Evolutionary conservation across 1,140 invertebrate genomes (phyloP).

Genomic region (Cotesia glomerata): DNA sequence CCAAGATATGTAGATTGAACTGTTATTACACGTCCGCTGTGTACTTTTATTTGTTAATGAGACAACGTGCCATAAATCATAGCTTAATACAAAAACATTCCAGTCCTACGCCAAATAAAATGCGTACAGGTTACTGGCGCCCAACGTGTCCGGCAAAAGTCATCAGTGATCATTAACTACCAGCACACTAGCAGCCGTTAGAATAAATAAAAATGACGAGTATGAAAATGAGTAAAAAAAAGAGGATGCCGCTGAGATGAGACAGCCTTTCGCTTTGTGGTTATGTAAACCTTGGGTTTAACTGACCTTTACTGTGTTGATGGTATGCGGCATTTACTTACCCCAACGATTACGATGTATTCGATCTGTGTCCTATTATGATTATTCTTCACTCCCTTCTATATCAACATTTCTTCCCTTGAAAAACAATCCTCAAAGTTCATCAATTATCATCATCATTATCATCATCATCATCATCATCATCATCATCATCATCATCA

Average conservation of each 20-base stretch:
- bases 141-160: neutral
- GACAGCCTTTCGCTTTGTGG: constrained; percentile 40
- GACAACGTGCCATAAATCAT: neutral
- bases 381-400: neutral
- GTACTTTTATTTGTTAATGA: neutral
- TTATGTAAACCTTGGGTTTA: constrained; percentile 40
- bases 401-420: neutral
- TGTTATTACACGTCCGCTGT: neutral
- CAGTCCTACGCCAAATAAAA: neutral
- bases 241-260: constrained; percentile 30
- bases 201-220: neutral
- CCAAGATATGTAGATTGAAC: neutral
- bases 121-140: too few relatives aligned
- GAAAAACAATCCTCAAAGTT: neutral
- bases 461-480: neutral
- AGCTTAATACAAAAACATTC: neutral
- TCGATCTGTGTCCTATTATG: neutral
- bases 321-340: constrained; percentile 41
- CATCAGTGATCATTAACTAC: neutral
- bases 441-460: neutral
- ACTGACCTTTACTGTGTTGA: constrained; percentile 40
- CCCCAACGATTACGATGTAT: constrained; percentile 25
- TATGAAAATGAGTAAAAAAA: neutral
- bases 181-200: neutral
- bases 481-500: neutral